Conservation (phyloP, 2,797 vertebrate genomes). For the Taenioides sp. region DNA sequence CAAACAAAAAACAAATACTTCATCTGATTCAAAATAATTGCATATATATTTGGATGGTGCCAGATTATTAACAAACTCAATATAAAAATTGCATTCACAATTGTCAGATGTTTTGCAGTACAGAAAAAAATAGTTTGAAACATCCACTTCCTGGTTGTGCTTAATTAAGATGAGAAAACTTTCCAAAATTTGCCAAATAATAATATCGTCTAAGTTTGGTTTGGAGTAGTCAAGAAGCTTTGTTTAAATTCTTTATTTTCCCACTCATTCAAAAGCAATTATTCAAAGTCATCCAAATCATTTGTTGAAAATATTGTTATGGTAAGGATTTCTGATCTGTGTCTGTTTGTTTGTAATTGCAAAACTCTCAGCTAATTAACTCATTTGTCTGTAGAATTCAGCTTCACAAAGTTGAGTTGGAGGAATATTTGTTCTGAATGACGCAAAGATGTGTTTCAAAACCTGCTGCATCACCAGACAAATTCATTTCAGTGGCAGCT, state of each 20-base stretch:
- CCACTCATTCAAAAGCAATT: conserved; percentile 39
- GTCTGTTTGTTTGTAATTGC: conserved; percentile 28
- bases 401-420: neutral
- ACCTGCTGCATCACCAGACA: neutral
- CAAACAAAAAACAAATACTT: too few species aligned
- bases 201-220: conserved; percentile 15
- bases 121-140: neutral
- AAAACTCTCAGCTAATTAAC: conserved; percentile 20
- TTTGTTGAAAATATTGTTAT: conserved; percentile 18
- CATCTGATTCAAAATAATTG: too few species aligned
- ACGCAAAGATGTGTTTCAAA: conserved; percentile 1
- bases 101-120: neutral
- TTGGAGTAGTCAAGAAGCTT: conserved; percentile 13
- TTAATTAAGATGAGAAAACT: neutral
- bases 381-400: conserved; percentile 17
- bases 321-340: conserved; percentile 17
- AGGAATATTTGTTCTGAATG: neutral
- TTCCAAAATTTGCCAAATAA: neutral
- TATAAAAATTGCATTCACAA: neutral
- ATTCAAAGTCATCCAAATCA: conserved; percentile 27
- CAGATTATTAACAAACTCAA: too few species aligned
- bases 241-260: conserved; percentile 31
- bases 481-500: neutral
- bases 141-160: neutral
- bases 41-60: too few species aligned